These are phyloP conservation scores for Noturus placidus DNA, from an alignment of 2,113 vertebrate species.

Conservation along the genomic window DNA sequence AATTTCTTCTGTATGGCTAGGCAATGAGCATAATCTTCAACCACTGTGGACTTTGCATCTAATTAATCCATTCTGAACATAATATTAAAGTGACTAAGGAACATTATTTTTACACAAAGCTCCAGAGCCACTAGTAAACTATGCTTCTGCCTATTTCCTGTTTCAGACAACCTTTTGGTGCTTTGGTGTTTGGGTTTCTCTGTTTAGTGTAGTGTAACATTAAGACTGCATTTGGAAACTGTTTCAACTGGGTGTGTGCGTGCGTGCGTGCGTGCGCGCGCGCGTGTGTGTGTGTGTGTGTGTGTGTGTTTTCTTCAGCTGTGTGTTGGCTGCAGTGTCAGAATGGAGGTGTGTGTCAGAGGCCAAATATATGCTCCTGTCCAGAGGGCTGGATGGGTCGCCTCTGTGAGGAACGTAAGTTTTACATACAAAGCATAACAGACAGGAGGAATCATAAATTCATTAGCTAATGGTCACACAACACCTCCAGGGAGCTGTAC, in stretches of 20 bases:
- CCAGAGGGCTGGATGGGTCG: slow-evolving; percentile 95
- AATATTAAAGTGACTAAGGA: not conserved
- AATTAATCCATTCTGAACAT: not conserved
- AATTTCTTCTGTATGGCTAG: not conserved
- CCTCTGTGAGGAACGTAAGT: slow-evolving; percentile 95
- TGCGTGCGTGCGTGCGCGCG: slow-evolving; percentile 50
- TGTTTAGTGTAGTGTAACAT: not conserved
- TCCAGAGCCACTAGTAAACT: not conserved
- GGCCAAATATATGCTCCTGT: slow-evolving; percentile 90
- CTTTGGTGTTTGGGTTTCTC: not conserved
- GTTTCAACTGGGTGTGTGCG: not conserved
- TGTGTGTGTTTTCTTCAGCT: slow-evolving; percentile 71
- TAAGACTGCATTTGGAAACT: not conserved
- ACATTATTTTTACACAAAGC: not conserved
- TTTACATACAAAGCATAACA: not conserved
- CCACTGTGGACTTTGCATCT: not conserved
- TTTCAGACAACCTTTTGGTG: not conserved
- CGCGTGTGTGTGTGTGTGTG: slow-evolving; percentile 77
- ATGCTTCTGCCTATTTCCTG: not conserved
- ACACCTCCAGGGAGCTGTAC: not conserved
- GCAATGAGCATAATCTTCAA: not conserved
- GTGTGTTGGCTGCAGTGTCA: slow-evolving; percentile 92
- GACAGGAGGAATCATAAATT: not conserved
- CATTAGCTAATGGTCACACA: not conserved
- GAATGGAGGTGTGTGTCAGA: slow-evolving; percentile 90